Evolutionary conservation across 1,140 invertebrate genomes (phyloP), one percentile per base, ranked within the genome.

Genomic region (Conus betulinus): DNA sequence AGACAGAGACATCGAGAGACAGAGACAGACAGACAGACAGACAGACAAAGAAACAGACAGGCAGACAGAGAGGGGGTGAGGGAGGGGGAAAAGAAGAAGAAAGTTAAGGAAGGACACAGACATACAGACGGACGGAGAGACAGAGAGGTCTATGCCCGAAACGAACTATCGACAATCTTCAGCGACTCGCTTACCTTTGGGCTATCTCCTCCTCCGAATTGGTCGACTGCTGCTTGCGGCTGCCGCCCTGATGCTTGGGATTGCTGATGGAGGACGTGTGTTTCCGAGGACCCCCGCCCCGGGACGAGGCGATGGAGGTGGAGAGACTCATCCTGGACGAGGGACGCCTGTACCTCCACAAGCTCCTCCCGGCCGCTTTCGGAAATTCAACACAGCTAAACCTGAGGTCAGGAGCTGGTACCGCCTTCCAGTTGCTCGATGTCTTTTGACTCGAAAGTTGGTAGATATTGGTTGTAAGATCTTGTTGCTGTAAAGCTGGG

Each of bases 181-280:
- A 23, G 5, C 8, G 5, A 5, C 5, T 11, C 23, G 8, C 52
- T 81, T 53, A 81, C 78, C 78, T 7, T 20, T 53, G 78, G 4
- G 78, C 78, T 4, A 81, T 81, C 51, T 81, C 78, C 78, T 81
- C 78, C 78, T 81, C 78, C 3, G 78, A 81, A n/a, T 52, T 81
- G 78, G 78, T 51, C 8, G 78, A 53, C 78, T 81, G 78, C 78
- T 81, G 39, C 39, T 53, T 81, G 13, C 78, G 39, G 39, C 78
- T 81, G 39, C 78, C 51, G 78, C 78, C 51, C 39, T 81, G 78
- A 7, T 27, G 78, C 51, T 81, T 81, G 78, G 78, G 78, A 51
- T 52, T 53, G 78, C 17, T 53, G 39, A 81, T 81, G 78, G 39
- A 53, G 5, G 51, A 13, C 39, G 39, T 52, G 78, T 81, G 78